Evolutionary conservation across 2,888 invertebrate genomes (phyloP).

Genomic region (Lycocerus yunnanus): DNA sequence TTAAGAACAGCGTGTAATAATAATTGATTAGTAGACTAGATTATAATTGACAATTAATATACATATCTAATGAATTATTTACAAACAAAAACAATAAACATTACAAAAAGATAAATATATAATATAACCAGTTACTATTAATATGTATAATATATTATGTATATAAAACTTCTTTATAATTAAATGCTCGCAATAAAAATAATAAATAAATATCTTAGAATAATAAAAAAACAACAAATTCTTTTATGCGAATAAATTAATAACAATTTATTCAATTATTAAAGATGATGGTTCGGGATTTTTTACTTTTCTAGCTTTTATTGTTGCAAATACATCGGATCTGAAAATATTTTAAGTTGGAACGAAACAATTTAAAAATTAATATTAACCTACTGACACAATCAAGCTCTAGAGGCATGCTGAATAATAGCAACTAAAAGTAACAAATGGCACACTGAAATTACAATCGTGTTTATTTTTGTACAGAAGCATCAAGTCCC

Average conservation of each 20-base stretch:
- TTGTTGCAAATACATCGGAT: conserved; percentile 85
- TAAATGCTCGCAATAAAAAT: not conserved
- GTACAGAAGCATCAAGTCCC: conserved; percentile 73
- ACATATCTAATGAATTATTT: not conserved
- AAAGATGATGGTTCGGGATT: conserved; percentile 86
- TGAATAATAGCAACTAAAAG: conserved; percentile 17
- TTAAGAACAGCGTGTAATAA: not conserved
- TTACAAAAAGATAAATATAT: not conserved
- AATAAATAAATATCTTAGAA: not conserved
- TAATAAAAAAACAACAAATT: not conserved
- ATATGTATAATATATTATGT: not conserved
- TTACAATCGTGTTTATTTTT: conserved; percentile 36
- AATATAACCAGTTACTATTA: not conserved
- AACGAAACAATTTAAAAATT: not conserved
- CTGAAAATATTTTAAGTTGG: conserved; percentile 58
- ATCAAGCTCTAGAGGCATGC: not conserved
- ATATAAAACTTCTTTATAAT: not conserved
- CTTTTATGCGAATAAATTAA: not conserved
- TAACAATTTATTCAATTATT: conserved; percentile 42
- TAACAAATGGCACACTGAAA: conserved; percentile 24
- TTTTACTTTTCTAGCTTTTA: conserved; percentile 85
- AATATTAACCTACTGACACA: not conserved
- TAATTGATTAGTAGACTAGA: not conserved
- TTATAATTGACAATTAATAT: not conserved
- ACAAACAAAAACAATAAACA: not conserved